A percentile compares a stretch with the other conserved stretches of the same genome.
phyloP scores from a whole-genome alignment of 2,797 vertebrate species.

The Pelochelys cantorii region DNA sequence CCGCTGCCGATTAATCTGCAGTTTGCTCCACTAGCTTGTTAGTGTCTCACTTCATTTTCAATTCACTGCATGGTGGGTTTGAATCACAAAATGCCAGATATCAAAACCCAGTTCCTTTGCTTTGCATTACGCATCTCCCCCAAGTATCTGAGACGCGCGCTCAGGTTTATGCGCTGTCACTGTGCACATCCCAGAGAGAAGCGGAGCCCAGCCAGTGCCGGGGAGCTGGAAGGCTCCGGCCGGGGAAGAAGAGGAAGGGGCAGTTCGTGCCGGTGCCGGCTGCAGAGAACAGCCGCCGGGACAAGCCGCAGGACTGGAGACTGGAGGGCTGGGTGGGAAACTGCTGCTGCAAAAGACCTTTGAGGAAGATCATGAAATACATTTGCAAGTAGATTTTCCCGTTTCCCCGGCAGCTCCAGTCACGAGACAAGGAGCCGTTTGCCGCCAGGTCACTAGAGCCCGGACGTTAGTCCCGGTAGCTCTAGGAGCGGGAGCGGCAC shows the following conservation, averaged over 20 bases:
- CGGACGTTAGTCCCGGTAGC: neutral
- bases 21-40: neutral
- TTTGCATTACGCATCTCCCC: neutral
- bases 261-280: rapidly evolving
- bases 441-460: neutral
- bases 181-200: neutral
- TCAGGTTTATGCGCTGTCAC: slow-evolving; percentile 15
- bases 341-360: neutral
- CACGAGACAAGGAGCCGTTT: neutral
- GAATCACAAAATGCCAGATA: neutral
- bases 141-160: neutral
- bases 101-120: neutral
- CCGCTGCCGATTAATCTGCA: slow-evolving; percentile 1
- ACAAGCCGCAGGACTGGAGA: rapidly evolving
- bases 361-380: rapidly evolving
- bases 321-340: neutral
- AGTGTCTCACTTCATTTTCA: neutral
- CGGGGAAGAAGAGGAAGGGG: rapidly evolving
- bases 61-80: neutral
- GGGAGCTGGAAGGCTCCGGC: neutral
- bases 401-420: neutral
- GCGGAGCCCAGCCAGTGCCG: rapidly evolving
- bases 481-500: neutral
- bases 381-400: neutral
- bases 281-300: rapidly evolving